Evolutionary conservation across 2,113 vertebrate species (phyloP).

Genomic region (Istiophorus platypterus): DNA sequence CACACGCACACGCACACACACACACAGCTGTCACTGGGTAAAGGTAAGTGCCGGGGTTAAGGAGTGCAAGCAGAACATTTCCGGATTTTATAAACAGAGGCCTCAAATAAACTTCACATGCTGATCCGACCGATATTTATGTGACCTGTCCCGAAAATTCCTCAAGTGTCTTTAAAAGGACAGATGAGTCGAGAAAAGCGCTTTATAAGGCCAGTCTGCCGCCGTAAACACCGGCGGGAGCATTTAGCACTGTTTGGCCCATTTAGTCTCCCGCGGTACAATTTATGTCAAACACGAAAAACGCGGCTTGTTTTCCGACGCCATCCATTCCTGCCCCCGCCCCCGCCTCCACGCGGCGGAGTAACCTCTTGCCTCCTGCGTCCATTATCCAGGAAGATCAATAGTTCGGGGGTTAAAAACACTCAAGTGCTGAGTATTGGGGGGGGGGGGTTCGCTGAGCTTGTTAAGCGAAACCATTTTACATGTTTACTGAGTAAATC

Average conservation of each 20-base stretch:
- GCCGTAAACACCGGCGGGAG: constrained; percentile 89
- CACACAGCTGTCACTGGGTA: constrained; percentile 61
- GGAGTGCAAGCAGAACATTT: constrained; percentile 80
- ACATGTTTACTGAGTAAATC: constrained; percentile 40
- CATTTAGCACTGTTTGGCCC: constrained; percentile 87
- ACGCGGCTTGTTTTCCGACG: constrained; percentile 72
- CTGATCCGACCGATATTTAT: constrained; percentile 91
- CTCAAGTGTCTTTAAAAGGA: constrained; percentile 91
- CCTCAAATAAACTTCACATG: constrained; percentile 86
- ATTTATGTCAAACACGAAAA: constrained; percentile 87
- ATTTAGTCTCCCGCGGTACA: constrained; percentile 83
- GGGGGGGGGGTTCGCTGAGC: constrained; percentile 22
- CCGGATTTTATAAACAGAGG: constrained; percentile 88
- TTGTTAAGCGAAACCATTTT: constrained; percentile 39
- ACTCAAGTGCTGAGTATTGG: constrained; percentile 27
- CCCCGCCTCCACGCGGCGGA: background rate
- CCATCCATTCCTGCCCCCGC: too few species aligned
- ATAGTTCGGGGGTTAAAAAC: constrained; percentile 25
- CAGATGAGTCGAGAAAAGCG: constrained; percentile 86
- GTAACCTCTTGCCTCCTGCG: constrained; percentile 44
- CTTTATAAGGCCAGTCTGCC: constrained; percentile 89
- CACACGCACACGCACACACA: constrained; percentile 23
- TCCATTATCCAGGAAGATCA: constrained; percentile 12
- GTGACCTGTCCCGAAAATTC: constrained; percentile 85
- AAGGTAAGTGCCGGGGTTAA: constrained; percentile 74